Evolutionary conservation across 2,797 vertebrate species (phyloP), one percentile per base, ranked within the genome.

Genomic region (Oryzias sinensis): DNA sequence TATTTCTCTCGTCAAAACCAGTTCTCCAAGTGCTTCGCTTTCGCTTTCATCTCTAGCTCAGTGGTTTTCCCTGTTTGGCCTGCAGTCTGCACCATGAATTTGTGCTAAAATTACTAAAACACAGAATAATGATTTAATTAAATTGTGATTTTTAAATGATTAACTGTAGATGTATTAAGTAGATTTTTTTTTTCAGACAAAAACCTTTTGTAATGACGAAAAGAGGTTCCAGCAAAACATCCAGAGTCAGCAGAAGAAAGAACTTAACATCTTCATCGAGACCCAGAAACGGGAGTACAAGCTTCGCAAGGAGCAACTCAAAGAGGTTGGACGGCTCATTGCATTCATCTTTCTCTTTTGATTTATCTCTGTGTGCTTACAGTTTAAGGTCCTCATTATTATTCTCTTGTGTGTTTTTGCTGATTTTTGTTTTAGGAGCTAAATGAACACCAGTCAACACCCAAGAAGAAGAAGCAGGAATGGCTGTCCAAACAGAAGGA

Each of bases 161-260:
- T 33, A 33, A 37, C 33, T 37, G 9, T 2, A 37, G 33, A 11
- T 37, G 3, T 37, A 37, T 37, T 11, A 41, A 67, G 9, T 64
- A 6, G 60, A 57, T 6, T 1, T 64, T 63, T 22, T 65, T 52
- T 43, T 15, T 61, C 53, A 98, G 97, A 93, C 94, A 71, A 98
- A 99, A 91, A 93, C 95, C 1, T 96, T 98, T 88, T 88, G 88
- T 72, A 98, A 95, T 7, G 97, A 99, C 77, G 97, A 99, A 79
- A 99, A 98, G 93, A 99, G 98, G 86, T 98, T 99, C 77, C 95
- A 98, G 50, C 97, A 99, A 62, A 96, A 98, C 82, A 99, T 99
- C 82, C 96, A 98, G 87, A 94, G 93, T 80, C 97, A 99, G 68
- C 97, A 99, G 84, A 99, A 99, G 85, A 99, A 99, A 83, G 97